A percentile compares a stretch with the other conserved stretches of the same genome.
These are phyloP conservation scores for Centropus bengalensis DNA, from an alignment of 2,113 vertebrate genomes.

Conservation along the genomic window DNA sequence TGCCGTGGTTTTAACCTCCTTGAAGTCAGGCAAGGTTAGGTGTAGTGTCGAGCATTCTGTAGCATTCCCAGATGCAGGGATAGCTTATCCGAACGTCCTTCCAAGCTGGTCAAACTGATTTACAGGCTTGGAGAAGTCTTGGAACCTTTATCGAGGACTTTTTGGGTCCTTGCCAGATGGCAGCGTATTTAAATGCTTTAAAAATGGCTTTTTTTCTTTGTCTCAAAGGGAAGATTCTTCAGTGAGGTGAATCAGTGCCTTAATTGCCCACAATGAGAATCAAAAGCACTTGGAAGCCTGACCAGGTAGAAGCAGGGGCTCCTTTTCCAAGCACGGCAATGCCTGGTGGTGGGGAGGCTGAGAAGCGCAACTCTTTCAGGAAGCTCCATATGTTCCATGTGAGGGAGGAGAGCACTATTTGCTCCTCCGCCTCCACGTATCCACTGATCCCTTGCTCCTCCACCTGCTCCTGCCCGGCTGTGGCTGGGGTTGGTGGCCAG, in stretches of 20 bases:
- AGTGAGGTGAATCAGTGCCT: not conserved
- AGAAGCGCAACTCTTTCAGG: not conserved
- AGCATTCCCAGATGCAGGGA: not conserved
- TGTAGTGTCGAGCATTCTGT: fast-evolving
- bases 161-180: not conserved
- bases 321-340: fast-evolving
- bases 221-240: not conserved
- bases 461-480: not conserved
- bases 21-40: not conserved
- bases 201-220: not conserved
- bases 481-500: not conserved
- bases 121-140: not conserved
- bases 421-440: not conserved
- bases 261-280: not conserved
- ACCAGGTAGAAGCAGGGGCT: not conserved
- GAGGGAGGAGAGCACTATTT: not conserved
- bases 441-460: not conserved
- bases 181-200: not conserved
- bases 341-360: not conserved
- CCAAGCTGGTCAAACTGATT: not conserved
- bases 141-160: not conserved
- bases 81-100: not conserved
- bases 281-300: not conserved
- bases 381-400: not conserved
- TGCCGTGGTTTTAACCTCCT: not conserved